Conservation (phyloP, 2,888 invertebrate genomes). For the Amiota communis region DNA sequence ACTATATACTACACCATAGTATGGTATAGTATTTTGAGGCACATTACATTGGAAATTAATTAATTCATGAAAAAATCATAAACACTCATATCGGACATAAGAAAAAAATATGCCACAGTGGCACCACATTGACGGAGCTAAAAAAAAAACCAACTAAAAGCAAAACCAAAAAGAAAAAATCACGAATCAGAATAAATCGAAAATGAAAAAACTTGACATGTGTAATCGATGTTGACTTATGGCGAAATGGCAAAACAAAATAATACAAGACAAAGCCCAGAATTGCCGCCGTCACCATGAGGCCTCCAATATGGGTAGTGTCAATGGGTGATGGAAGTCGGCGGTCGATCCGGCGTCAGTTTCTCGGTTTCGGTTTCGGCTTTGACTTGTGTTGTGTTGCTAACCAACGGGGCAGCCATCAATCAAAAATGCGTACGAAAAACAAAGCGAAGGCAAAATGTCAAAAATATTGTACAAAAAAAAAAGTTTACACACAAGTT, state of each 20-base stretch:
- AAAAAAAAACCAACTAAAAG: neutral
- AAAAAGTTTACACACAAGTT: neutral
- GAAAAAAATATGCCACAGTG: constrained; percentile 22
- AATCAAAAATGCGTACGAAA: constrained; percentile 23
- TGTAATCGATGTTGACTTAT: constrained; percentile 30
- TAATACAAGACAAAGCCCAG: constrained; percentile 9
- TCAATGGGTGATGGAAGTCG: neutral
- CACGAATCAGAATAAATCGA: neutral
- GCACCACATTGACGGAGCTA: constrained; percentile 11
- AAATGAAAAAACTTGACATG: constrained; percentile 26
- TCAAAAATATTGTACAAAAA: neutral
- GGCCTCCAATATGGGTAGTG: constrained; percentile 15
- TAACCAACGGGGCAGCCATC: constrained; percentile 16
- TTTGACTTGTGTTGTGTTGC: neutral
- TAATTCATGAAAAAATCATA: constrained; percentile 20
- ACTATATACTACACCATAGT: too few relatives aligned
- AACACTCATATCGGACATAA: neutral
- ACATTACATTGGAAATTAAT: constrained; percentile 29
- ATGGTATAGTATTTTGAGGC: neutral
- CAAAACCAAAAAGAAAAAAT: constrained; percentile 7
- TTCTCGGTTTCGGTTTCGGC: constrained; percentile 5
- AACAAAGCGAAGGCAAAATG: constrained; percentile 14
- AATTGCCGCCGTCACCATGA: neutral
- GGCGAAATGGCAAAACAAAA: constrained; percentile 13
- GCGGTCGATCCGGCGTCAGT: neutral